Conservation (phyloP, 2,113 vertebrate genomes). For the Trichechus manatus region DNA sequence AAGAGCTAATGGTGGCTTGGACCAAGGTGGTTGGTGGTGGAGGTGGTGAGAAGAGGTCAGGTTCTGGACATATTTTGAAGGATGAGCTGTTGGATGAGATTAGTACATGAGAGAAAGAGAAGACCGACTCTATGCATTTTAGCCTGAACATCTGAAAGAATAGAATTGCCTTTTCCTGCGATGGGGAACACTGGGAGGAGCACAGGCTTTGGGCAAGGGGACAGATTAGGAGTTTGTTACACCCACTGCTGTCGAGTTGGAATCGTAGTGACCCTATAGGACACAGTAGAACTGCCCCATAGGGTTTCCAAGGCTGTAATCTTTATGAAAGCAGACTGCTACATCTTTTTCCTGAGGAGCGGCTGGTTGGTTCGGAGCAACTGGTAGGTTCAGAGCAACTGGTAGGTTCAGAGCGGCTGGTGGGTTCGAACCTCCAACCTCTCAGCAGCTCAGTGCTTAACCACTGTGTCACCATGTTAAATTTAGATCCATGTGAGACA, state of each 20-base stretch:
- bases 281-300: background rate
- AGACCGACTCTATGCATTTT: background rate
- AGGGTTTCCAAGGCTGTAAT: background rate
- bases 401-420: too few species aligned
- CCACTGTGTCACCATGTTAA: background rate
- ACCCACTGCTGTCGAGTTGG: background rate
- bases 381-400: too few species aligned
- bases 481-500: background rate
- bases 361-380: too few species aligned
- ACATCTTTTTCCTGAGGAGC: too few species aligned
- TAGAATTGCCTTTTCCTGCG: background rate
- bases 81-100: background rate
- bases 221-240: background rate
- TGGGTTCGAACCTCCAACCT: background rate
- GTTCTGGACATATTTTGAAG: background rate
- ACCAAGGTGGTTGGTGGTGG: background rate
- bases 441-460: background rate
- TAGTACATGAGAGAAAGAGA: background rate
- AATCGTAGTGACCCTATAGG: background rate
- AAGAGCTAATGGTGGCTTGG: background rate
- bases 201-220: too few species aligned
- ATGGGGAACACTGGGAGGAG: background rate
- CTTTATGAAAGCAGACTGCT: background rate
- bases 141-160: background rate
- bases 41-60: background rate